Base-by-base conservation (phyloP, 2,797 vertebrate species). In the Chelon labrosus region DNA sequence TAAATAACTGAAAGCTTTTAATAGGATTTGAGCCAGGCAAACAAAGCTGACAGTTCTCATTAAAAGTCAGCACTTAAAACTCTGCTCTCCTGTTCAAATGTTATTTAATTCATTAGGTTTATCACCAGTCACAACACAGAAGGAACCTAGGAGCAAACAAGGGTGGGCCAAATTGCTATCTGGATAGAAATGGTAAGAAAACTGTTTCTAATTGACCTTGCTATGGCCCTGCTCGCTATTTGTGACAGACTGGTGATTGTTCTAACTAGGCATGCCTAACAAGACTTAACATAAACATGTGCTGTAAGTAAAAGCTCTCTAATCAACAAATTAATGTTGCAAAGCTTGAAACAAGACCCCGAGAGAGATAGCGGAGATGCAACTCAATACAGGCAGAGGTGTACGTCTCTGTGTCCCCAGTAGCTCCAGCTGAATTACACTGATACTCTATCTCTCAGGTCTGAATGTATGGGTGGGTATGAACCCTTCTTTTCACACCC, bases 21-120 rank as follows among this genome's bases (percentile, higher is more conserved):
- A 95, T 91, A 71, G 90, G 93, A 94, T 94, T 93, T 90, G 66
- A 89, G 77, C 80, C 85, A 79, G 75, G 84, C 90, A 94, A 93
- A 94, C 92, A 93, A 93, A 84, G 90, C 91, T 91, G 91, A 92
- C 92, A 91, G 88, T 89, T 90, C 82, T 91, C 90, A 91, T 95
- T 92, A 92, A 88, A 90, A 88, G 83, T 78, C 80, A 66, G 82
- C 84, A 86, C 84, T 90, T 90, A 88, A 35, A 85, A 88, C 85
- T 73, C 83, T 79, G 88, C 85, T 85, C 84, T 82, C 69, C 82
- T 84, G 86, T 80, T 87, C 82, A 79, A 87, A 80, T 75, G 75
- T 85, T 84, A 85, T 91, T 91, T 77, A 84, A 91, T 90, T 91
- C 65, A 91, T 92, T 85, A 77, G 73, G 79, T 87, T 90, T 89